Base-by-base conservation (phyloP, 2,113 vertebrate genomes). In the Mesoclemmys tuberculata region DNA sequence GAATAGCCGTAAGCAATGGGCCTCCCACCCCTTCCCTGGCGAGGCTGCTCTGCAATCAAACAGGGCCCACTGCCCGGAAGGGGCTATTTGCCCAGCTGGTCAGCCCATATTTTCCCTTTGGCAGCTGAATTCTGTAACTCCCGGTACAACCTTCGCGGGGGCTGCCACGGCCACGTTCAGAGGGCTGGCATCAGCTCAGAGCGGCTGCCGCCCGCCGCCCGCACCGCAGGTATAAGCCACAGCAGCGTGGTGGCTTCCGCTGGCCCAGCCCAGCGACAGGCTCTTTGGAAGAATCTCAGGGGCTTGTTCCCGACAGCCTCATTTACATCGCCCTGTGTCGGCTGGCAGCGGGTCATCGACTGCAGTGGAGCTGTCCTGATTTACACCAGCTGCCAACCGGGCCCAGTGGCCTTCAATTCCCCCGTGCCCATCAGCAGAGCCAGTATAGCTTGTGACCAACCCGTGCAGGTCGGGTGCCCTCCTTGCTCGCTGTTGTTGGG, bases 11-110 rank as follows among this genome's bases (percentile, higher is more conserved):
- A 10, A 71, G n/a, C 68, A 71, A n/a, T 41, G 68, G 8, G 8
- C 21, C 21, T 24, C n/a, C 4, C n/a, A 38, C 35, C 8, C 27
- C 29, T 31, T 6, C 27, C 58, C 31, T 22, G n/a, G n/a, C n/a
- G 19, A 10, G 10, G 19, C 18, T 38, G 19, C 16, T n/a, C 4
- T 0, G 68, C 19, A 35, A 10, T 8, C 9, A 22, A 19, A n/a
- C 5, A 21, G n/a, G 64, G 2, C 68, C 27, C 58, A 35, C 29
- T 31, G 58, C 19, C 35, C 38, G 68, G 19, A 71, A 71, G n/a
- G 19, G 35, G 8, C 5, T 19, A 38, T n/a, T n/a, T 31, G 18
- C n/a, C 35, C 64, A 10, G 35, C 31, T 18, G 18, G 21, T n/a
- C 68, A 74, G 58, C 29, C 6, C 8, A 46, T 46, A 46, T 46